phyloP scores from a whole-genome alignment of 2,113 vertebrate genomes.

The Lipotes vexillifer region DNA sequence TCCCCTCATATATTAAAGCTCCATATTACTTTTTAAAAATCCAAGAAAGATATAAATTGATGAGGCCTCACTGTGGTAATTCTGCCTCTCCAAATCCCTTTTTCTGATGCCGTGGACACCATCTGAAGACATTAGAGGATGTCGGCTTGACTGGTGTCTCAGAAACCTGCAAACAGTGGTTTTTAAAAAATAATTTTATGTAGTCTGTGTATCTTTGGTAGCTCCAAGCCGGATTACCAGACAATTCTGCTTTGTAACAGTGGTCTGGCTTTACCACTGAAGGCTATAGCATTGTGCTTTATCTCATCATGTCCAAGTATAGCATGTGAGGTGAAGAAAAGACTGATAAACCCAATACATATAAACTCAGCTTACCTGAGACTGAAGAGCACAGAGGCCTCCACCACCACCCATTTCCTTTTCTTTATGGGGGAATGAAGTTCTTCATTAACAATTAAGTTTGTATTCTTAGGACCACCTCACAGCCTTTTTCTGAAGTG shows the following conservation, averaged over 20 bases:
- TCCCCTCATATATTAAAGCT: constrained; percentile 33
- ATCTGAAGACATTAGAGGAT: constrained; percentile 22
- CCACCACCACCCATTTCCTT: background rate
- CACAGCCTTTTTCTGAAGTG: background rate
- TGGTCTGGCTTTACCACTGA: constrained; percentile 58
- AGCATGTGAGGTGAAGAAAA: constrained; percentile 48
- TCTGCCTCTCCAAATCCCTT: constrained; percentile 51
- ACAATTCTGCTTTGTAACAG: constrained; percentile 60
- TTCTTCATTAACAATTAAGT: background rate
- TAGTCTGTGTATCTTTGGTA: background rate
- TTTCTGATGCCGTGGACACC: constrained; percentile 7
- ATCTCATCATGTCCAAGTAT: constrained; percentile 66
- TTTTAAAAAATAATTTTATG: background rate
- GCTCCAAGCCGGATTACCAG: constrained; percentile 30
- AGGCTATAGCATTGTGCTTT: constrained; percentile 59
- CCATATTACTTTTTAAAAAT: constrained; percentile 21
- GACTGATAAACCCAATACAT: background rate
- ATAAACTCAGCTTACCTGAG: background rate
- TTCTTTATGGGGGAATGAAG: constrained; percentile 9
- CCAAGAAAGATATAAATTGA: constrained; percentile 55
- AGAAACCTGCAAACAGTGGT: constrained; percentile 61
- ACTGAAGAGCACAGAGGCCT: background rate
- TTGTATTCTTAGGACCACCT: background rate
- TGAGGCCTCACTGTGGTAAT: constrained; percentile 22
- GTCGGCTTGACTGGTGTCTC: constrained; percentile 52